Evolutionary conservation across 2,113 vertebrate genomes (phyloP), one percentile per base, ranked within the genome.

Genomic region (Oreochromis aureus): DNA sequence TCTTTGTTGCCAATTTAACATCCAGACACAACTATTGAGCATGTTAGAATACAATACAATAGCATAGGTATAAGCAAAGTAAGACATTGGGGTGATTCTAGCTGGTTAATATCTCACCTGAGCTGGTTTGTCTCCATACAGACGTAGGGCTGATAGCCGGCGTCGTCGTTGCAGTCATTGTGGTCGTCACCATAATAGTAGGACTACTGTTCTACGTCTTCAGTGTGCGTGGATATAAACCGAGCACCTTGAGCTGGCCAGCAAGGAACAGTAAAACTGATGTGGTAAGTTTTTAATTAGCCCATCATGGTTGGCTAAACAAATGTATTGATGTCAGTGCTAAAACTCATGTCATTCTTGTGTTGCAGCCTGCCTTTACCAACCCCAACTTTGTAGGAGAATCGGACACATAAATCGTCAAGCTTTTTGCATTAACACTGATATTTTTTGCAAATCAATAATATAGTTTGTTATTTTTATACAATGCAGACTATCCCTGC

Each of bases 361-460:
- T 91, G 30, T 95, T 92, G 18, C 95, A 97, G 96, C 95, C 96
- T 8, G 82, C 92, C 6, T 97, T 97, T 84, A 73, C 0, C 87
- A 97, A 97, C 89, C 96, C 96, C 3, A 97, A 97, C 93, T 97
- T 96, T 6, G 4, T 5, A 80, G 93, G 73, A 86, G 95, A 95
- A 76, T 95, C 93, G 0, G 91, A 96, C 12, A 88, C 89, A 36
- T 96, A 86, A 94, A 91, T 5, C 10, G 6, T 11, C 2, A 16
- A 5, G 59, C 66, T 86, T 86, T 95, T 81, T 87, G 91, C 84
- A 92, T 82, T 80, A 8, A 82, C 18, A n/a, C 13, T 59, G 24
- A 55, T 22, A 22, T 79, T 48, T 82, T 63, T 36, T 87, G 76
- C n/a, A 85, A 91, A 93, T 88, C 58, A 66, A 1, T 19, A 12